Base-by-base conservation (phyloP, 2,113 vertebrate genomes). In the human (Homo sapiens) region DNA sequence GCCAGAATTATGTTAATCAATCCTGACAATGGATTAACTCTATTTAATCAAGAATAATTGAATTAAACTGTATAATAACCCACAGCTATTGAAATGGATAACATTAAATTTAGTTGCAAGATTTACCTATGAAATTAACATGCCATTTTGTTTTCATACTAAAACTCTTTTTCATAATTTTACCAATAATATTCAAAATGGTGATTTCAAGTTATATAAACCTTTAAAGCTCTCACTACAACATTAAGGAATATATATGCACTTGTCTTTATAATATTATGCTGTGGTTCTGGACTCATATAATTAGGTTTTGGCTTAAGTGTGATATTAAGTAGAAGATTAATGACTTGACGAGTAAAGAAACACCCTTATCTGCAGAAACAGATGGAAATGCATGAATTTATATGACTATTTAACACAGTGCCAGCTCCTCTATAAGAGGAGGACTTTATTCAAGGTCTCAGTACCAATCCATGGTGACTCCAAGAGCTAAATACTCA, bases 1-100 rank as follows among this genome's bases (percentile, higher is more conserved):
- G 75, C 30, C 27, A 40, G 32, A 96, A 95, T 96, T 96, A 88
- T 83, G 76, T 57, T 94, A 91, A 76, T 73, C 6, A 1, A 94
- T 89, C 85, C 38, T 32, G 85, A 95, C 61, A 92, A 87, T 81
- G 81, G 70, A 89, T 85, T 97, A 97, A 93, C 76, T 94, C 78
- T 94, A 68, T 81, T 96, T 97, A 89, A 94, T 97, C 70, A 97
- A 92, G 64, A 98, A 83, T 95, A 97, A 97, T 90, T 97, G 73
- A 97, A 97, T 97, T 97, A 94, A 96, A 94, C 73, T 95, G 83
- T 92, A 75, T 73, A 90, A 93, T 95, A 85, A 96, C 90, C 96
- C 80, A 97, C 11, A 97, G 88, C 38, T 93, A 88, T n/a, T 91
- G 96, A 97, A 80, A 94, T 82, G 30, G 87, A 93, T 90, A 70